Evolutionary conservation across 2,113 vertebrate genomes (phyloP).

Genomic region (Pteropus alecto): DNA sequence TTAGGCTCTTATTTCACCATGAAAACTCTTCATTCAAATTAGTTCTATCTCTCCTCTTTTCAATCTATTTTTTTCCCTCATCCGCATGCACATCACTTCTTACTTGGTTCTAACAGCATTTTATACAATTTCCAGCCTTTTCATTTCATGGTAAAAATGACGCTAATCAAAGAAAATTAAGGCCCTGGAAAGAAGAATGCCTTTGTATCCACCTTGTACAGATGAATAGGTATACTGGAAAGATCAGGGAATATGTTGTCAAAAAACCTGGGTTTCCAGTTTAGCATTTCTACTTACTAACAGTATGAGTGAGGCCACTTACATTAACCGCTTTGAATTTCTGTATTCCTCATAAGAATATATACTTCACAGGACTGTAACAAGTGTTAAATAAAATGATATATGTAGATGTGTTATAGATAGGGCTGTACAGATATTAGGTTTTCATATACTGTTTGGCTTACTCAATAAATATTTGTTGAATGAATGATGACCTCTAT

Average conservation of each 20-base stretch:
- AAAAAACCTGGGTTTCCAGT: background rate
- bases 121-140: background rate
- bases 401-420: background rate
- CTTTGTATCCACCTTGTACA: background rate
- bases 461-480: constrained; percentile 51
- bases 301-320: background rate
- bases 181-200: background rate
- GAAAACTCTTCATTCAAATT: background rate
- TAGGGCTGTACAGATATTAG: background rate
- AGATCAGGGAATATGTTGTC: background rate
- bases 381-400: constrained; percentile 30
- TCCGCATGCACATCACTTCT: background rate
- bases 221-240: background rate
- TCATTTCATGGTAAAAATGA: background rate
- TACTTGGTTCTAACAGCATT: background rate
- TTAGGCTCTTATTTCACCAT: background rate
- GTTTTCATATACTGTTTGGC: constrained; percentile 8
- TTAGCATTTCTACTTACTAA: background rate
- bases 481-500: constrained; percentile 43
- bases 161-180: background rate
- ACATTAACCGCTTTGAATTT: background rate
- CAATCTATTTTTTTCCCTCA: background rate
- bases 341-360: background rate
- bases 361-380: background rate
- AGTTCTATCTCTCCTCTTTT: background rate